These are phyloP conservation scores for Oeneis ivallda DNA, from an alignment of 2,888 invertebrate genomes.

Conservation along the genomic window DNA sequence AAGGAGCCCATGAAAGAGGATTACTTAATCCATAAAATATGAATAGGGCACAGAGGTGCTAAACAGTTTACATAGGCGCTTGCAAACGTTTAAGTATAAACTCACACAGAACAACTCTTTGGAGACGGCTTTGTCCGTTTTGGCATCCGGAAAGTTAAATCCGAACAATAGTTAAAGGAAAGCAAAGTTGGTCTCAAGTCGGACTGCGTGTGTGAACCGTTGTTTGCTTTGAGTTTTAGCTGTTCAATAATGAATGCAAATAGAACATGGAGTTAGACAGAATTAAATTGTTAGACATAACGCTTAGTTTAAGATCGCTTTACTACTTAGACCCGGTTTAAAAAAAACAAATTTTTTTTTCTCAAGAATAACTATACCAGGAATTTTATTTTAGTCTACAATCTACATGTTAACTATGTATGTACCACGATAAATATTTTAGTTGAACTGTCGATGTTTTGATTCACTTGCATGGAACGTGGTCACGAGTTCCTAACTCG, in stretches of 20 bases:
- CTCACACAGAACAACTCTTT: conserved; percentile 77
- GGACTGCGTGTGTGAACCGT: conserved; percentile 50
- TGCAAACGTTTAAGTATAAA: conserved; percentile 60
- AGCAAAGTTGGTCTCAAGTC: conserved; percentile 71
- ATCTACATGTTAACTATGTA: too few relatives aligned
- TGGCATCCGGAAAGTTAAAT: conserved; percentile 70
- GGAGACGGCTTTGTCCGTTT: conserved; percentile 70
- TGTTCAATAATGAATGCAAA: conserved; percentile 19
- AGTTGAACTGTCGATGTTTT: too few relatives aligned
- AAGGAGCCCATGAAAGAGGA: not conserved
- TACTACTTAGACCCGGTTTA: not conserved
- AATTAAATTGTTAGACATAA: conserved; percentile 43
- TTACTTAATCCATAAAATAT: not conserved
- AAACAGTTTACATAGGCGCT: conserved; percentile 15
- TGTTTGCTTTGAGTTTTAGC: conserved; percentile 16
- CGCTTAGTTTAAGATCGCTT: not conserved
- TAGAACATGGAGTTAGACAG: conserved; percentile 17
- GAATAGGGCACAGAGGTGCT: conserved; percentile 1
- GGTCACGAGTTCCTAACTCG: too few relatives aligned
- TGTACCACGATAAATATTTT: too few relatives aligned
- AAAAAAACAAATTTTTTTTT: too few relatives aligned
- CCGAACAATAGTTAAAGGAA: conserved; percentile 76
- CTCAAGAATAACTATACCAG: too few relatives aligned
- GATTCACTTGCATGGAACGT: too few relatives aligned
- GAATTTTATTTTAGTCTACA: too few relatives aligned